Percentiles rank a stretch among this genome's conserved stretches.
phyloP scores from a whole-genome alignment of 2,113 vertebrate species.

The Scophthalmus maximus region DNA sequence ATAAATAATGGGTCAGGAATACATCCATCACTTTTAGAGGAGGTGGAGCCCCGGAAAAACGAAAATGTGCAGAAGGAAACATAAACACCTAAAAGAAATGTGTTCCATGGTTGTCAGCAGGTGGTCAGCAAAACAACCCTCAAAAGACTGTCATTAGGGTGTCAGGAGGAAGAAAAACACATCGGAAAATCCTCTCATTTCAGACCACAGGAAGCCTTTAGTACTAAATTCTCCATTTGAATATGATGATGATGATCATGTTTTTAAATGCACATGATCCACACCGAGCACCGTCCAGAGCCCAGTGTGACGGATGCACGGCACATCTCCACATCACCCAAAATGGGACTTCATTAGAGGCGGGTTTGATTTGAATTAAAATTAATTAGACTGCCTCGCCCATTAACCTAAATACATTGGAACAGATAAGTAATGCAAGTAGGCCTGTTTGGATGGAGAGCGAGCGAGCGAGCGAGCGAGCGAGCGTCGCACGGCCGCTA shows the following conservation, averaged over 20 bases:
- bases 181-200: conserved; percentile 26
- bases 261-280: conserved; percentile 39
- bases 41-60: conserved; percentile 46
- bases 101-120: conserved; percentile 72
- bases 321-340: conserved; percentile 70
- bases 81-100: conserved; percentile 66
- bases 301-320: conserved; percentile 56
- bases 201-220: background rate
- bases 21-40: conserved; percentile 76
- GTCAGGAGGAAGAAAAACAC: conserved; percentile 8
- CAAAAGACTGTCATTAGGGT: conserved; percentile 39
- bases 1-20: conserved; percentile 80
- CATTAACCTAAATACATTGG: conserved; percentile 83
- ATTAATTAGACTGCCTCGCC: conserved; percentile 82
- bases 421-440: conserved; percentile 81
- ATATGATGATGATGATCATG: conserved; percentile 32
- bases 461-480: conserved; percentile 22
- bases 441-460: conserved; percentile 79
- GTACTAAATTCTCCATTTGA: conserved; percentile 3
- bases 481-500: conserved; percentile 69
- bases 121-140: conserved; percentile 53
- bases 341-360: conserved; percentile 79
- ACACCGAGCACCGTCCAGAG: conserved; percentile 36
- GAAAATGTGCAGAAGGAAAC: conserved; percentile 48
- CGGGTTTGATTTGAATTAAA: conserved; percentile 80